Percentiles rank a stretch among this genome's conserved stretches.
Conservation (phyloP, 1,140 invertebrate genomes). For the Drosophila serrata region DNA sequence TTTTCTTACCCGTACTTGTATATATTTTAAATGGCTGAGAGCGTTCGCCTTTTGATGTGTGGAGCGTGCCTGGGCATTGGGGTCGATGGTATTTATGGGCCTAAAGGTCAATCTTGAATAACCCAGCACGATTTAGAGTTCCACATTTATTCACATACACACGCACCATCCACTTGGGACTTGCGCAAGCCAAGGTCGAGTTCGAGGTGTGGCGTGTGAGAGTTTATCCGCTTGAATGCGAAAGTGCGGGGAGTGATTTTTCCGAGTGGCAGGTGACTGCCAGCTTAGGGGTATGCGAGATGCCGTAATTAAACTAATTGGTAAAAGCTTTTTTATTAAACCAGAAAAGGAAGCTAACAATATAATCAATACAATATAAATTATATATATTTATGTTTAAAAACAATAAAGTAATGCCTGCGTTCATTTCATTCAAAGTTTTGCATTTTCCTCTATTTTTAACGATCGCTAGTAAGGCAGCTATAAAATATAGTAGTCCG, state of each 20-base stretch:
- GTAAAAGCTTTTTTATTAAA: too few relatives aligned
- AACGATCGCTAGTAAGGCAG: too few relatives aligned
- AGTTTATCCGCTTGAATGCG: conserved; percentile 6
- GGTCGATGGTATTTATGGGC: conserved; percentile 60
- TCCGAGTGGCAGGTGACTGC: background rate
- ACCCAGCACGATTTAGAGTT: conserved; percentile 58
- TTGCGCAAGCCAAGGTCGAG: conserved; percentile 43
- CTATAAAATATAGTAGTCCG: too few relatives aligned
- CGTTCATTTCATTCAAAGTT: too few relatives aligned
- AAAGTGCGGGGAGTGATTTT: conserved; percentile 1
- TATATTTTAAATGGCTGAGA: conserved; percentile 30
- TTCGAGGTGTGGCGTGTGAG: background rate
- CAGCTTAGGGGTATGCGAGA: too few relatives aligned
- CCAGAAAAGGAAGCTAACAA: too few relatives aligned
- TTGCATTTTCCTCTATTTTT: too few relatives aligned
- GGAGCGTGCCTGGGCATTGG: conserved; percentile 65
- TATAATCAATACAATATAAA: too few relatives aligned
- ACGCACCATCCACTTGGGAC: conserved; percentile 8
- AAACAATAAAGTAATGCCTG: too few relatives aligned
- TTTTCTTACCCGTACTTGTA: conserved; percentile 4
- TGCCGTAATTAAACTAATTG: conserved; percentile 12
- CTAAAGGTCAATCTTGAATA: conserved; percentile 66
- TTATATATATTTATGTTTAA: too few relatives aligned
- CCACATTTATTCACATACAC: background rate
- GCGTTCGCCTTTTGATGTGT: conserved; percentile 33